Evolutionary conservation across 2,113 vertebrate genomes (phyloP), one percentile per base, ranked within the genome.

Genomic region (Riparia riparia): DNA sequence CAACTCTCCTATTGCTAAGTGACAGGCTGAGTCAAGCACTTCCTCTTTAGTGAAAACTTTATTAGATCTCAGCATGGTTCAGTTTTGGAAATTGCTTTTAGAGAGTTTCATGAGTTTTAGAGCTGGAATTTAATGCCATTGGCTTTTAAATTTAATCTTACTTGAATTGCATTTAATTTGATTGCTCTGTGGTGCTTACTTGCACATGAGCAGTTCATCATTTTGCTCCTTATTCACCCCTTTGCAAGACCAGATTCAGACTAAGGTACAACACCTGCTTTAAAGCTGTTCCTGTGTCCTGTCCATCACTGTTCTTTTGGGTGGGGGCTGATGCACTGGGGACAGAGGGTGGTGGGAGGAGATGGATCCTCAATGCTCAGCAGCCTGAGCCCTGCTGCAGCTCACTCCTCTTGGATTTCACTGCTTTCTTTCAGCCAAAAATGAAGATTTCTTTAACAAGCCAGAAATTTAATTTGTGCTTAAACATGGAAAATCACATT

Each of bases 21-120:
- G 82, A 53, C 64, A 66, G 79, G 44, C 60, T 51, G 91, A 95
- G 80, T 57, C 68, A 81, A 94, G 70, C 39, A 9, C 34, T 93
- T 86, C 56, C 65, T 51, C 64, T 47, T 57, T n/a, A 90, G 57
- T 73, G 80, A 92, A 78, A 92, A 25, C 56, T 92, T 86, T 53
- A 94, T 95, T 91, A 86, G 68, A 89, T 95, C 86, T 71, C 89
- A 92, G 93, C 86, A 74, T 17, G 86, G 50, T 15, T 54, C 47
- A 17, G 12, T 47, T 78, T 71, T 51, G 65, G 65, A 91, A 89
- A 82, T 91, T 91, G 80, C 86, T 95, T 92, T 92, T 71, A 56
- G 71, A 12, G 64, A 77, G 21, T 41, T 90, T 53, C n/a, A 86
- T 81, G 82, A 70, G 80, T 15, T 94, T 70, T 34, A 53, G 80